Percentiles rank a stretch among this genome's conserved stretches.
phyloP scores from a whole-genome alignment of 2,113 vertebrate genomes.

The Eptesicus fuscus region DNA sequence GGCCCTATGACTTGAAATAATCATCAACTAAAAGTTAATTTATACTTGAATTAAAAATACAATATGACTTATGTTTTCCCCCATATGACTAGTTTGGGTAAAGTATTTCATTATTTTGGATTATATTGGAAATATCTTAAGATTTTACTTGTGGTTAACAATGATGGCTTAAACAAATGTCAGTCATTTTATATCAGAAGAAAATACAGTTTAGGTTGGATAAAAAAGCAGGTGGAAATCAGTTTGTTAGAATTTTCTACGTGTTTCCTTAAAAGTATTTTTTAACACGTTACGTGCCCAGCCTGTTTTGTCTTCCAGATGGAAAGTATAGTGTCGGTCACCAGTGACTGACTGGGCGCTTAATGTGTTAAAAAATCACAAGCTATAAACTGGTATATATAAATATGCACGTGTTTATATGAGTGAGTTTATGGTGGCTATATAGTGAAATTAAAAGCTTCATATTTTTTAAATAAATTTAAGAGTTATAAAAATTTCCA shows the following conservation, averaged over 20 bases:
- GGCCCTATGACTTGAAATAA: slow-evolving; percentile 30
- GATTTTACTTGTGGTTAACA: slow-evolving; percentile 20
- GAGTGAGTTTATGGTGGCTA: not conserved
- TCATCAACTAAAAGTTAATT: slow-evolving; percentile 44
- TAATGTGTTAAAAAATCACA: not conserved
- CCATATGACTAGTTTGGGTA: not conserved
- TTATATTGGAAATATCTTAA: not conserved
- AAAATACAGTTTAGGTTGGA: not conserved
- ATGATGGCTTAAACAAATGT: not conserved
- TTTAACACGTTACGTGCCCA: not conserved
- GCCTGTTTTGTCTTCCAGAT: too few relatives aligned
- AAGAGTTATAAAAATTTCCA: not conserved
- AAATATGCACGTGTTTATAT: not conserved
- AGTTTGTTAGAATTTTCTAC: not conserved
- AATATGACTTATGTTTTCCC: not conserved
- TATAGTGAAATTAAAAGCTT: slow-evolving; percentile 6
- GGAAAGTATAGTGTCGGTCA: too few relatives aligned
- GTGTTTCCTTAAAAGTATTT: not conserved
- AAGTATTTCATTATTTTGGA: slow-evolving; percentile 39
- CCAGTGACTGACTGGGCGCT: too few relatives aligned
- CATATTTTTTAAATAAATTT: not conserved
- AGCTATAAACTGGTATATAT: not conserved
- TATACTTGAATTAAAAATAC: not conserved
- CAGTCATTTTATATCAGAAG: not conserved
- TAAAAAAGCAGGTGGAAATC: not conserved